Conservation (phyloP, 2,888 invertebrate genomes). For the Cyrtodaria siliqua region DNA sequence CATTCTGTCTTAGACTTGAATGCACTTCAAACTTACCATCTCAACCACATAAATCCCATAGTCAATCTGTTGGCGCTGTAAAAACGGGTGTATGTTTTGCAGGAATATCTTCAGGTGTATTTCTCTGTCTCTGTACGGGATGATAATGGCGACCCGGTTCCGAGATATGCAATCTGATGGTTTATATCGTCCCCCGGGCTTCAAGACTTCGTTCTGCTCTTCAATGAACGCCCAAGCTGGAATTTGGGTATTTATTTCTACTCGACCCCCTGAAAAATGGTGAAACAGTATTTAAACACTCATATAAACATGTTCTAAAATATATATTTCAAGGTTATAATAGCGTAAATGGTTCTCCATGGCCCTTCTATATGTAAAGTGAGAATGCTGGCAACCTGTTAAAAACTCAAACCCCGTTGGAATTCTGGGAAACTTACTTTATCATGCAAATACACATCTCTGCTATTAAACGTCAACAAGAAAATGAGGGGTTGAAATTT, state of each 20-base stretch:
- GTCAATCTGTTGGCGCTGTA: constrained; percentile 87
- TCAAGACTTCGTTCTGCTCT: constrained; percentile 88
- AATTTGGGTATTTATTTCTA: constrained; percentile 62
- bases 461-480: too few relatives aligned
- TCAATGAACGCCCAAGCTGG: constrained; percentile 70
- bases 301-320: constrained; percentile 67
- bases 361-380: too few relatives aligned
- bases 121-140: constrained; percentile 86
- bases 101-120: constrained; percentile 87
- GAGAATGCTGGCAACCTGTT: too few relatives aligned
- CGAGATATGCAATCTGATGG: constrained; percentile 77
- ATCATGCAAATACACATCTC: too few relatives aligned
- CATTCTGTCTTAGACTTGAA: too few relatives aligned
- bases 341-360: too few relatives aligned
- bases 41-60: constrained; percentile 87
- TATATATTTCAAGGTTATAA: too few relatives aligned
- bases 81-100: constrained; percentile 87
- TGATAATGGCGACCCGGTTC: constrained; percentile 83
- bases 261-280: constrained; percentile 71
- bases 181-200: constrained; percentile 78
- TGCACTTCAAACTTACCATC: constrained; percentile 86
- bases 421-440: too few relatives aligned
- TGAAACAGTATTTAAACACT: too few relatives aligned
- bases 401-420: too few relatives aligned
- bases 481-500: too few relatives aligned